Base-by-base conservation (phyloP, 2,888 invertebrate species). In the Hyalella azteca region DNA sequence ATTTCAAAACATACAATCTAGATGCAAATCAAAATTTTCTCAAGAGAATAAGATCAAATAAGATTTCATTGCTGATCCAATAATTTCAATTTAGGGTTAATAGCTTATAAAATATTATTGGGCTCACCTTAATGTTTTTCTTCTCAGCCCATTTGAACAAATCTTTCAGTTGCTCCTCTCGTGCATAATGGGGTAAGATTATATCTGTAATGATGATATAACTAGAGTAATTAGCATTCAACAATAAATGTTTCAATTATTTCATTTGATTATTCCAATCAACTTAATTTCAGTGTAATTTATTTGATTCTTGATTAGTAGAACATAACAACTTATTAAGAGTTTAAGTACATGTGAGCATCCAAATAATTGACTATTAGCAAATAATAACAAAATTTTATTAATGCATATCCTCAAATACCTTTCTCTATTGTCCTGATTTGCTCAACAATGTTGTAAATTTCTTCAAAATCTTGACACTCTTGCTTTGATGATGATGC, bases 81-180 rank as follows among this genome's bases (percentile, higher is more conserved):
- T n/a, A n/a, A n/a, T n/a, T n/a, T n/a, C n/a, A n/a, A n/a, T n/a
- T n/a, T n/a, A n/a, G n/a, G n/a, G n/a, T n/a, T n/a, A n/a, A n/a
- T n/a, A n/a, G n/a, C n/a, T 50, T 13, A 19, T 5, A 7, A 50
- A 50, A 50, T 13, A 7, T 29, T 26, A 78, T 45, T 36, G 19
- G n/a, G 26, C 79, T 73, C n/a, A 83, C 83, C 79, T 73, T 79
- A 22, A 81, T 73, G 60, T 76, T 49, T n/a, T 79, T 83, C 32
- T 80, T 78, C 41, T 80, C 48, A 9, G 80, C 41, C 83, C 83
- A 83, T 2, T 54, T 40, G 73, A 83, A 76, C 29, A 83, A 80
- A 4, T 80, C 60, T 13, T 40, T 48, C 36, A 81, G 50, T 48
- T 83, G 81, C n/a, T 83, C 81, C 45, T 73, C 39, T 5, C 83